Base-by-base conservation (phyloP, 2,888 invertebrate genomes). In the Idaea aversata region DNA sequence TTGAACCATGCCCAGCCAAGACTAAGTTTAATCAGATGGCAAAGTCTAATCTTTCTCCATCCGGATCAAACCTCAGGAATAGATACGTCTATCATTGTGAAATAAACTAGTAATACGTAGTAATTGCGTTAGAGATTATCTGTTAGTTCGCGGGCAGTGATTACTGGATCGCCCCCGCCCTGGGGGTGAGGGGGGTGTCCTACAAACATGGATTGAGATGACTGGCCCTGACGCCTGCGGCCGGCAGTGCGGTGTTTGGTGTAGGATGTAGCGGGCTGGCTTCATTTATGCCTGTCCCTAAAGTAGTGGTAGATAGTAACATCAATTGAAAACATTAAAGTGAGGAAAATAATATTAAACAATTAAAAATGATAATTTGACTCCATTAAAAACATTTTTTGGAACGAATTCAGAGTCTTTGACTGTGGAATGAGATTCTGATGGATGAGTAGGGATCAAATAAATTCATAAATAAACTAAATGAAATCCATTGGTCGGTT, bases 131-230 rank as follows among this genome's bases (percentile, higher is more conserved):
- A 34, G 25, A n/a, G 58, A 67, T 72, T 69, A 70, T 66, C 61
- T 65, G 64, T 68, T 67, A 65, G 69, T 69, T 72, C 74, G 75
- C 75, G 74, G 78, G 74, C 82, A 81, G 78, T 84, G 84, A 84
- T 82, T 82, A 84, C 81, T 73, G 81, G 71, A 79, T 77, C 75
- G 74, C 72, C 70, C 71, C 72, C 69, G 70, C 71, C 71, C 69
- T 65, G 70, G 72, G 67, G 66, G 63, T 67, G 70, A 65, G 72
- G 67, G 72, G 65, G 65, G 70, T 77, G 83, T 79, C 82, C 85
- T 80, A 84, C 83, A 82, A 85, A 85, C 85, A 85, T 80, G 81
- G 83, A 83, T 84, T 82, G 84, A 84, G 84, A 84, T 83, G 87
- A 79, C 86, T 84, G 83, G 77, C 79, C 79, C 77, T 80, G 85